Evolutionary conservation across 53 echinoderm and acorn worm genomes (phyloP), one percentile per base, ranked within the genome.

Genomic region (Astropecten irregularis): DNA sequence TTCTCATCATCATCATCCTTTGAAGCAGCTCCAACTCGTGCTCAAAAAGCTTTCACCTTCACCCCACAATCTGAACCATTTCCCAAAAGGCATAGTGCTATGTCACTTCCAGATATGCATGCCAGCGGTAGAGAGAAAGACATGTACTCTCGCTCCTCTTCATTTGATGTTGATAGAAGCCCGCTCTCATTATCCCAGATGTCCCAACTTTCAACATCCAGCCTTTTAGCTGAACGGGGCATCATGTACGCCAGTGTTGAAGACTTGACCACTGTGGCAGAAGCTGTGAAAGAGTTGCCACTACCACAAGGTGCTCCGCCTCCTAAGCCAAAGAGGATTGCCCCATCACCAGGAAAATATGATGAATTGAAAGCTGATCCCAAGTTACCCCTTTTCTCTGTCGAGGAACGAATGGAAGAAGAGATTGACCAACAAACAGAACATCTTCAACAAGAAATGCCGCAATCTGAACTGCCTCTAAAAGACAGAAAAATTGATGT

Each of bases 291-390:
- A 68, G 83, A 68, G 49, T 63, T 93, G 79, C 95, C 93, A 28
- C 89, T 95, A 16, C 95, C 91, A 26, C 39, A 29, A 53, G 95
- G 93, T 40, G 76, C 70, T 50, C 93, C 93, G 66, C 93, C 95
- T 77, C 93, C 93, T 37, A 93, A 95, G 81, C 93, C 95, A 68
- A 95, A 95, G 82, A 82, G 93, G 2, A 69, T 68, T 39, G 67
- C 82, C 4, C 19, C 33, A 16, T 30, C 79, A 30, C 79, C 71
- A 10, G 31, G 52, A 30, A 66, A 66, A 51, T 19, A 66, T n/a
- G 89, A 74, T 21, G 53, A 88, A 48, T 56, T 83, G 50, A 39
- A 52, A 28, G 40, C 60, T 1, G 68, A 67, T 32, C 60, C 73
- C 3, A 59, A 27, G 10, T 16, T 2, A 15, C 39, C 53, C 20